Evolutionary conservation across 2,113 vertebrate genomes (phyloP).

Genomic region (Pterocles gutturalis): DNA sequence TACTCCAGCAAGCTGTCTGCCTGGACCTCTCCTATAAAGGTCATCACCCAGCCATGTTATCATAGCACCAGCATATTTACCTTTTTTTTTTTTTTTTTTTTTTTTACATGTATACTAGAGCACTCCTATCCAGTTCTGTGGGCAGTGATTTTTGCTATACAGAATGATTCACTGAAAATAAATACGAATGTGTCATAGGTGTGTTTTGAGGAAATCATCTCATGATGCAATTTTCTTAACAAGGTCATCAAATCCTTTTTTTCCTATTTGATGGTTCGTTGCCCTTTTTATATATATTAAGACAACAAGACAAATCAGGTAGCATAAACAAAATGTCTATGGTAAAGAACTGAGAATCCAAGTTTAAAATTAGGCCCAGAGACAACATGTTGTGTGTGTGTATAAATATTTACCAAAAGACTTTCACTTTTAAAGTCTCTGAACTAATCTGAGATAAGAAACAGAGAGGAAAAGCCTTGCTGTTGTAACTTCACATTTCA

Average conservation of each 20-base stretch:
- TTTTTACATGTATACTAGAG: not conserved
- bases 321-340: not conserved
- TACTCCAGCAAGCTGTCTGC: not conserved
- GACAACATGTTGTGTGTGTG: not conserved
- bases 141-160: not conserved
- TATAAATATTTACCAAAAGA: not conserved
- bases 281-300: not conserved
- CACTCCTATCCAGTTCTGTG: not conserved
- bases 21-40: not conserved
- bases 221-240: not conserved
- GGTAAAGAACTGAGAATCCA: not conserved
- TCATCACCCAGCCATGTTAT: not conserved
- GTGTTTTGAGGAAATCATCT: conserved; percentile 1
- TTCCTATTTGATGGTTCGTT: not conserved
- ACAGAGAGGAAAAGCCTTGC: not conserved
- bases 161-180: conserved; percentile 21
- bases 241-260: not conserved
- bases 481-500: not conserved
- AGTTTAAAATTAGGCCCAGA: not conserved
- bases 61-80: not conserved
- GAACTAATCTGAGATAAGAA: not conserved
- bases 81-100: not conserved
- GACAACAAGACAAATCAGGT: not conserved
- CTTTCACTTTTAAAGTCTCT: not conserved
- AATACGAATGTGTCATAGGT: conserved; percentile 9